Evolutionary conservation across 2,113 vertebrate genomes (phyloP).

Genomic region (Elephantulus edwardii): DNA sequence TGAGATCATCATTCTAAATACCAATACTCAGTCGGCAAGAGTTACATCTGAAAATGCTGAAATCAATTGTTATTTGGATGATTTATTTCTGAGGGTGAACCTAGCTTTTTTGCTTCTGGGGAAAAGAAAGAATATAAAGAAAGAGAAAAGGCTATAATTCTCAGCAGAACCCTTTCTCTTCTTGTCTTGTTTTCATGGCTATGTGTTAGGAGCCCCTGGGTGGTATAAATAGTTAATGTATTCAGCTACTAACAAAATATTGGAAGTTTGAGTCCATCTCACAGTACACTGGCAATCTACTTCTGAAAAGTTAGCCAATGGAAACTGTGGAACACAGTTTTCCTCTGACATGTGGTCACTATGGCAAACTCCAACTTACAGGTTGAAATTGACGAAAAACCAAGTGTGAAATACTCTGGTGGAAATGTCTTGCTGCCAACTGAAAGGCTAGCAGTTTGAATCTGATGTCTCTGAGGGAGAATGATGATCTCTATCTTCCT

Average conservation of each 20-base stretch:
- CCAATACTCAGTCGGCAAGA: neutral
- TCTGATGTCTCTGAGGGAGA: too few species aligned
- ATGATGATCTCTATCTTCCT: too few species aligned
- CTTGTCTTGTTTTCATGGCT: neutral
- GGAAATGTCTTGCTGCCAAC: too few species aligned
- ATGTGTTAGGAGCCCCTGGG: neutral
- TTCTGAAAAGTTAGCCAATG: neutral
- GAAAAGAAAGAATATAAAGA: neutral
- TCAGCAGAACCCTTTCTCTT: neutral
- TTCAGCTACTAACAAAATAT: neutral
- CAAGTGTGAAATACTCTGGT: too few species aligned
- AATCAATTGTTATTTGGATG: slow-evolving; percentile 11
- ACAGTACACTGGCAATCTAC: neutral
- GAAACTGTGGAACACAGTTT: neutral
- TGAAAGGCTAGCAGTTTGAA: too few species aligned
- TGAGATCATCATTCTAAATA: slow-evolving; percentile 25
- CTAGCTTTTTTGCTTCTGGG: slow-evolving; percentile 5
- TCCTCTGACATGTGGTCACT: neutral
- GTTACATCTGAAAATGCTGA: neutral
- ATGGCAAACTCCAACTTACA: too few species aligned
- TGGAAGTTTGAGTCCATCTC: neutral
- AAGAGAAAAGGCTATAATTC: neutral
- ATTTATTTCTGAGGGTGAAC: neutral
- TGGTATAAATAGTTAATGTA: neutral
- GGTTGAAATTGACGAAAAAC: too few species aligned